These are phyloP conservation scores for Odocoileus virginianus DNA, from an alignment of 2,113 vertebrate genomes.

Conservation along the genomic window DNA sequence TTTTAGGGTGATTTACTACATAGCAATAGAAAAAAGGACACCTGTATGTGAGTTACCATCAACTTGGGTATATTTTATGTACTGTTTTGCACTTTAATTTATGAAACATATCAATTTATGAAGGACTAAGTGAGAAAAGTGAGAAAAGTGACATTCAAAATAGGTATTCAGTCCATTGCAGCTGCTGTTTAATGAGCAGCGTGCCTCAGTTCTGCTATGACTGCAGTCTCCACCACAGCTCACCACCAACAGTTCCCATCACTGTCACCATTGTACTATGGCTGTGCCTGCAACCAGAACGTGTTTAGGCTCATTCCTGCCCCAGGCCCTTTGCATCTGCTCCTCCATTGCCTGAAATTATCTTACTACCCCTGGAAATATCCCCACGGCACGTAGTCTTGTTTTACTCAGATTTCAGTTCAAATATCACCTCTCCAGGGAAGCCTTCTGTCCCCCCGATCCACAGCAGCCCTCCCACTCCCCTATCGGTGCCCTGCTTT, in stretches of 20 bases:
- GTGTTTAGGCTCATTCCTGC: too few relatives aligned
- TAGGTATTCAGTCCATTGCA: neutral
- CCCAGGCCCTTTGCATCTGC: neutral
- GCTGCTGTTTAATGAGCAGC: neutral
- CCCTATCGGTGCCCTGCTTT: neutral
- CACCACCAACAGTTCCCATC: too few relatives aligned
- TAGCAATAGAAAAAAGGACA: neutral
- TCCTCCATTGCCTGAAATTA: neutral
- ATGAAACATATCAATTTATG: neutral
- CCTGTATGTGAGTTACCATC: neutral
- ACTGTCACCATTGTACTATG: rapidly evolving
- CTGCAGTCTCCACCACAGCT: rapidly evolving
- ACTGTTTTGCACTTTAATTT: neutral
- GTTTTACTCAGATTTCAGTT: neutral
- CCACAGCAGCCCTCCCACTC: too few relatives aligned
- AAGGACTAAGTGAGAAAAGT: neutral
- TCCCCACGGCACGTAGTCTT: neutral
- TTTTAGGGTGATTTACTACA: neutral
- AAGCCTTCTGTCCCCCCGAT: neutral
- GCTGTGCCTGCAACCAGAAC: too few relatives aligned
- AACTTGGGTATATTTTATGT: neutral
- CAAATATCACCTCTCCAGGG: neutral
- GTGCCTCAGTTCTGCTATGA: neutral
- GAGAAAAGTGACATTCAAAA: neutral
- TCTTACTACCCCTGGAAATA: too few relatives aligned